These are phyloP conservation scores for Leguminivora glycinivorella DNA, from an alignment of 1,140 invertebrate species.

Conservation along the genomic window DNA sequence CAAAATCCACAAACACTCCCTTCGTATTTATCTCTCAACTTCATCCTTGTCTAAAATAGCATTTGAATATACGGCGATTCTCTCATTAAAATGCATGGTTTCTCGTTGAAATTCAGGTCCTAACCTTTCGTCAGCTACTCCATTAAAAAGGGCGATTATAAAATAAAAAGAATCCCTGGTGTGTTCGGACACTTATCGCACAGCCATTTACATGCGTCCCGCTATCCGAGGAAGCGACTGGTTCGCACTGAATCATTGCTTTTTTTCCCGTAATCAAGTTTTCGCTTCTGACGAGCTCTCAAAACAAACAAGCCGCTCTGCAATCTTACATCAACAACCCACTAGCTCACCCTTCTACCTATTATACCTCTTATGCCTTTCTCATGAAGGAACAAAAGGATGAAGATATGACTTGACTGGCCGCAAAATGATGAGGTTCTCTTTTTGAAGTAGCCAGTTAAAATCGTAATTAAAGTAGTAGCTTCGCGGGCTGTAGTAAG, in stretches of 20 bases:
- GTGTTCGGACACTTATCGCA: conserved; percentile 26
- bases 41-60: not conserved
- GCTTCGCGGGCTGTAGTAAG: conserved; percentile 54
- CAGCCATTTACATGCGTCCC: conserved; percentile 65
- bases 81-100: conserved; percentile 3
- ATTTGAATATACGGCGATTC: not conserved
- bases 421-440: conserved; percentile 28
- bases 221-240: conserved; percentile 63
- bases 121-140: conserved; percentile 1
- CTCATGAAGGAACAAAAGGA: conserved; percentile 12
- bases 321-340: conserved; percentile 39
- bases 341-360: conserved; percentile 29
- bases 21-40: not conserved
- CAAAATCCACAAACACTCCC: not conserved
- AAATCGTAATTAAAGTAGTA: conserved; percentile 63
- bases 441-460: conserved; percentile 47
- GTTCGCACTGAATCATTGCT: conserved; percentile 59
- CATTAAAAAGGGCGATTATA: conserved; percentile 12
- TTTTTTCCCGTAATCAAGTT: conserved; percentile 69
- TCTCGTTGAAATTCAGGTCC: not conserved
- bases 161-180: conserved; percentile 4
- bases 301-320: conserved; percentile 65
- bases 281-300: conserved; percentile 51
- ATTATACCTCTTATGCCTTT: conserved; percentile 1
- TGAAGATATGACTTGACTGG: not conserved